Percentiles rank a stretch among this genome's conserved stretches.
Conservation (phyloP, 2,797 vertebrate species). For the Chelmon rostratus region DNA sequence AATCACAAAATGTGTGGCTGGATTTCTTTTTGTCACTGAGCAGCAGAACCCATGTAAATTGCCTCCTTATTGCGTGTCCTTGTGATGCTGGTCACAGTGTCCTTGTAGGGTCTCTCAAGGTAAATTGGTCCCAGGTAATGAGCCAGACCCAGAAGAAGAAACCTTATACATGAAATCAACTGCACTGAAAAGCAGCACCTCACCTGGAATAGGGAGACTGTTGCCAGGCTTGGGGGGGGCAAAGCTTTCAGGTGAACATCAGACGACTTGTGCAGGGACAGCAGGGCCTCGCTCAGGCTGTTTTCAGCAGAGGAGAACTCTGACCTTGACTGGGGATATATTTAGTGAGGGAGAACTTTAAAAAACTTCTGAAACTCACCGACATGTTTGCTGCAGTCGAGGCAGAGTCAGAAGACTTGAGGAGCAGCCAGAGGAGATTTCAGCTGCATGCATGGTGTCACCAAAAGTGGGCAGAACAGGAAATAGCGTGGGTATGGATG, state of each 20-base stretch:
- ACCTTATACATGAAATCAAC: not conserved
- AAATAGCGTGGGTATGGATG: too few relatives aligned
- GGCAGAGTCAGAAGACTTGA: not conserved
- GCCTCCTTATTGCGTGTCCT: not conserved
- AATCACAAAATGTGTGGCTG: not conserved
- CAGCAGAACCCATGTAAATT: not conserved
- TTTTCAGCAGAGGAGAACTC: not conserved
- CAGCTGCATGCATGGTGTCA: not conserved
- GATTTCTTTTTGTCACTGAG: not conserved
- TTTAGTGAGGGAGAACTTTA: not conserved
- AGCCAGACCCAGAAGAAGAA: constrained; percentile 6
- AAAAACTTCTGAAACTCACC: not conserved
- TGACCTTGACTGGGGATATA: not conserved
- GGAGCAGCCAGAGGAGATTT: not conserved
- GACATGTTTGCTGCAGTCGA: not conserved
- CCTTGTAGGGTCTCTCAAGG: not conserved
- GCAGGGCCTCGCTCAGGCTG: not conserved
- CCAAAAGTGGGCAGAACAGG: not conserved
- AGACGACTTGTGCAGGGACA: not conserved
- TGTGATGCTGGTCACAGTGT: constrained; percentile 4
- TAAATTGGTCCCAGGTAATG: constrained; percentile 17
- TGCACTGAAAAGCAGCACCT: not conserved
- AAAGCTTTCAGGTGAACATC: too few relatives aligned
- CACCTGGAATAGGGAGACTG: not conserved
- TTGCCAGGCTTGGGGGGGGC: not conserved